Conservation (phyloP, 2,113 vertebrate species). For the Perca flavescens region DNA sequence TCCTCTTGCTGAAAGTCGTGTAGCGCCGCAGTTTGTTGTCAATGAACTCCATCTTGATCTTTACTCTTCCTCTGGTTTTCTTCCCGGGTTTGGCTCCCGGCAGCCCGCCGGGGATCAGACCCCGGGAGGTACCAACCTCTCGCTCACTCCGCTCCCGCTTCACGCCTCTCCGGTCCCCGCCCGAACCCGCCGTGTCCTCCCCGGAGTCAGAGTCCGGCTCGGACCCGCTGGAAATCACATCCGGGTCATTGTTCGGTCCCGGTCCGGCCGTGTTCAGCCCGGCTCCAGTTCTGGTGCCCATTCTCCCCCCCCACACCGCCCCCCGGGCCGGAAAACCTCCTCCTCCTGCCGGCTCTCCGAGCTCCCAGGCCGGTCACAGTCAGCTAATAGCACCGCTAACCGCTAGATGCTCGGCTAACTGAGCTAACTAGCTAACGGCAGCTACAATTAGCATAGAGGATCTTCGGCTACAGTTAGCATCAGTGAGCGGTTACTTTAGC, state of each 20-base stretch:
- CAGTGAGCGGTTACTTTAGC: constrained; percentile 1
- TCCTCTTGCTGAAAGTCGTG: constrained; percentile 96
- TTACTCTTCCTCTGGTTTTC: constrained; percentile 93
- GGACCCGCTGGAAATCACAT: constrained; percentile 84
- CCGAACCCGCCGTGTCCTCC: constrained; percentile 78
- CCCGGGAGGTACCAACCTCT: constrained; percentile 72
- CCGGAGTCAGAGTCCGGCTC: constrained; percentile 89
- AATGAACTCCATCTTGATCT: constrained; percentile 97
- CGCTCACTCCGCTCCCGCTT: constrained; percentile 86
- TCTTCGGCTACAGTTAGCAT: neutral
- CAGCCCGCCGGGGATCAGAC: constrained; percentile 71
- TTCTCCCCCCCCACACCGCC: neutral
- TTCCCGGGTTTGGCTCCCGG: constrained; percentile 93
- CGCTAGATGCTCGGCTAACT: constrained; percentile 37
- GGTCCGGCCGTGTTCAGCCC: constrained; percentile 51
- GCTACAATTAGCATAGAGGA: too few species aligned
- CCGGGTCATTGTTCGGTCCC: constrained; percentile 59
- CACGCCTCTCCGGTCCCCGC: constrained; percentile 77
- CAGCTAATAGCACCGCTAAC: too few species aligned
- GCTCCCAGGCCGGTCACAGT: too few species aligned
- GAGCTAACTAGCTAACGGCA: constrained; percentile 7
- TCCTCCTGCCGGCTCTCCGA: neutral
- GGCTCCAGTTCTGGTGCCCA: constrained; percentile 74
- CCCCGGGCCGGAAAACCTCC: neutral
- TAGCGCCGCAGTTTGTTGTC: constrained; percentile 93